Evolutionary conservation across 2,113 vertebrate genomes (phyloP).

Genomic region (Phoenicopterus ruber): DNA sequence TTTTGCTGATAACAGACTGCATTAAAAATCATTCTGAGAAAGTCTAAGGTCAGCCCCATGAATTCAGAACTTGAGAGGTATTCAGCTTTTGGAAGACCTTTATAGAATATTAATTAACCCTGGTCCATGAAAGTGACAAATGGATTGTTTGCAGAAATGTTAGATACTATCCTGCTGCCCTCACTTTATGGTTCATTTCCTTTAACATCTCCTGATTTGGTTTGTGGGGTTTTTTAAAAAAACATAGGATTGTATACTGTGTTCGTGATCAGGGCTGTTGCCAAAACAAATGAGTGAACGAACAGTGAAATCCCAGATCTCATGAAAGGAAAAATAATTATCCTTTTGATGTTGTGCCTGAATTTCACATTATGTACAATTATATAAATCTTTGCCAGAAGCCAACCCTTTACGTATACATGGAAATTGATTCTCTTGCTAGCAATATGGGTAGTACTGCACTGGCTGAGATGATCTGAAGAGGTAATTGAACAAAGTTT

Average conservation of each 20-base stretch:
- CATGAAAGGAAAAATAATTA: constrained; percentile 22
- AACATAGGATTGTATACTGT: neutral
- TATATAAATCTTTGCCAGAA: neutral
- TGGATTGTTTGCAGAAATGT: constrained; percentile 38
- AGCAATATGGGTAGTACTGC: neutral
- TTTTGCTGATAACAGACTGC: constrained; percentile 81
- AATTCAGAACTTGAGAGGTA: constrained; percentile 78
- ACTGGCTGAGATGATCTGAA: neutral
- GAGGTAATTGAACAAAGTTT: neutral
- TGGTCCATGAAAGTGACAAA: constrained; percentile 57
- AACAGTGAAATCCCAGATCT: neutral
- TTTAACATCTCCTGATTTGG: neutral
- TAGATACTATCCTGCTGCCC: constrained; percentile 8
- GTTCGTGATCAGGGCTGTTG: neutral
- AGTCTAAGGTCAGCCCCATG: constrained; percentile 81
- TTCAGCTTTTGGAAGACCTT: constrained; percentile 75
- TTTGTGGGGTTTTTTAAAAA: neutral
- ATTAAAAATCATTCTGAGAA: constrained; percentile 85
- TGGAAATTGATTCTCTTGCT: neutral
- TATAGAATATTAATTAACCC: constrained; percentile 76
- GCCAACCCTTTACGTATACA: neutral
- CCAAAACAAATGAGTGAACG: neutral
- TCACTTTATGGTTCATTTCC: neutral
- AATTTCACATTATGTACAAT: neutral
- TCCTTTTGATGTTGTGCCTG: constrained; percentile 2